These are phyloP conservation scores for Lasioglossum villosulum DNA, from an alignment of 2,888 invertebrate genomes.

Conservation along the genomic window DNA sequence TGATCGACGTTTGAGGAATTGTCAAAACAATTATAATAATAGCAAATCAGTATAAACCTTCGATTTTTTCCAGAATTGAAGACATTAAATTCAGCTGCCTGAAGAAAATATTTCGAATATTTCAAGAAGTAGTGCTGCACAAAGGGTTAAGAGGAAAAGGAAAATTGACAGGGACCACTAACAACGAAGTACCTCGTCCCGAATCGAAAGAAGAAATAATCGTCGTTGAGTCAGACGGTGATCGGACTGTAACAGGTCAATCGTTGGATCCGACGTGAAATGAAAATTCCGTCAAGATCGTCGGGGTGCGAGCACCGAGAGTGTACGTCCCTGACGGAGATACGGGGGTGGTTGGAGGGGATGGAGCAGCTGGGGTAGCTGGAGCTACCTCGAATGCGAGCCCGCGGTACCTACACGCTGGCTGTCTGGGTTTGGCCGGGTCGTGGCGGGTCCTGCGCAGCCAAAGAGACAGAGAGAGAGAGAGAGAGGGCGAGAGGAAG, in stretches of 20 bases:
- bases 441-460: constrained; percentile 75
- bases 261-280: neutral
- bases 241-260: neutral
- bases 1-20: no score
- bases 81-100: neutral
- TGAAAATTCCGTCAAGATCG: neutral
- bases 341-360: constrained; percentile 58
- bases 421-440: constrained; percentile 79
- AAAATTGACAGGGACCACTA: neutral
- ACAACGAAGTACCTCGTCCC: neutral
- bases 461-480: constrained; percentile 59
- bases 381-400: constrained; percentile 74
- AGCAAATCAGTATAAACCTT: neutral
- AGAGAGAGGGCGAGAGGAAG: constrained; percentile 2
- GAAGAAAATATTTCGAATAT: neutral
- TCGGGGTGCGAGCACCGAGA: neutral
- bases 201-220: neutral
- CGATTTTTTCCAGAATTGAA: neutral
- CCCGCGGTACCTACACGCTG: constrained; percentile 74
- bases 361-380: constrained; percentile 75
- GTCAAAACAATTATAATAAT: neutral
- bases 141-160: neutral
- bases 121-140: neutral
- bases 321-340: constrained; percentile 52
- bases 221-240: neutral